Percentiles rank a stretch among this genome's conserved stretches.
phyloP scores from a whole-genome alignment of 1,140 invertebrate species.

The Heliconius congener region DNA sequence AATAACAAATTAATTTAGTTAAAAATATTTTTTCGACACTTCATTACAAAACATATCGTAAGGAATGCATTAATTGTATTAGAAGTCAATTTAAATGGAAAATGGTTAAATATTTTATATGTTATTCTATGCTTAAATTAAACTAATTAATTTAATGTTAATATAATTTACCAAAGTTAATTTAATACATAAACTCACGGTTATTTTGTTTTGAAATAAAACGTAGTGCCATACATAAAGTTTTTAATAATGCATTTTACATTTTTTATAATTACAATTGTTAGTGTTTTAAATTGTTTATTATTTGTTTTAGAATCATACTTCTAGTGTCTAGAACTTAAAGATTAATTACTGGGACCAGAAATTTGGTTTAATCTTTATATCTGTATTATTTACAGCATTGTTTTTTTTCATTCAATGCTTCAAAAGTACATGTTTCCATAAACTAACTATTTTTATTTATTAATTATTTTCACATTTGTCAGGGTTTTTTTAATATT shows the following conservation, averaged over 20 bases:
- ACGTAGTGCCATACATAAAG: neutral
- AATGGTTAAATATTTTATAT: neutral
- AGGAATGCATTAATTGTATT: neutral
- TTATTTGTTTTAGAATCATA: neutral
- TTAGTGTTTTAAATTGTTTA: neutral
- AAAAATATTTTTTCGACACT: neutral
- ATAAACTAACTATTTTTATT: neutral
- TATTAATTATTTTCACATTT: neutral
- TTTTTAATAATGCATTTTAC: neutral
- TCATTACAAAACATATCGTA: neutral
- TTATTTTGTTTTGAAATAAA: neutral
- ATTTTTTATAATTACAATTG: neutral
- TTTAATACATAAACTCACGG: neutral
- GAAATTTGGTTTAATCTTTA: neutral
- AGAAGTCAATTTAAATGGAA: neutral
- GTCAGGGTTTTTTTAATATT: neutral
- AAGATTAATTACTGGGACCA: conserved; percentile 1
- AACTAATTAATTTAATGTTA: too few species aligned
- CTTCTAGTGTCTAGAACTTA: neutral
- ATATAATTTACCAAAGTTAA: neutral
- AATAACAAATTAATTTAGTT: neutral
- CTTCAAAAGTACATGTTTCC: neutral
- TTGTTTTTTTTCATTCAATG: neutral
- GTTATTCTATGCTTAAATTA: neutral
- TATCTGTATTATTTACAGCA: neutral